A percentile compares a stretch with the other conserved stretches of the same genome.
Conservation (phyloP, 2,113 vertebrate species). For the Callopanchax toddi region DNA sequence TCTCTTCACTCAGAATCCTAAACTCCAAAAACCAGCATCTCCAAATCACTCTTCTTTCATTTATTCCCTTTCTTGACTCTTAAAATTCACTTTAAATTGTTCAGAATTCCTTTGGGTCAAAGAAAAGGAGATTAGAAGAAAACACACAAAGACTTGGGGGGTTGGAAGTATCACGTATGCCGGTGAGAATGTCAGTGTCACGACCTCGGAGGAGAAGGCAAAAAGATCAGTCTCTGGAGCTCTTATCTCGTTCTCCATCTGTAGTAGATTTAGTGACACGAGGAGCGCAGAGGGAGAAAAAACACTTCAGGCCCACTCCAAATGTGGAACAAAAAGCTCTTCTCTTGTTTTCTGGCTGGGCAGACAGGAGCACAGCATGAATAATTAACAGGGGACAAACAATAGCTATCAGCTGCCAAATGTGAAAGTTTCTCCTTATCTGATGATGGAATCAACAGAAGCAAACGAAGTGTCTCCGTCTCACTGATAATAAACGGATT, state of each 20-base stretch:
- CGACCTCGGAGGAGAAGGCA: slow-evolving; percentile 73
- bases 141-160: slow-evolving; percentile 38
- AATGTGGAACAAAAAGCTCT: slow-evolving; percentile 56
- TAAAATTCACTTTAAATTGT: slow-evolving; percentile 38
- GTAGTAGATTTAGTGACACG: slow-evolving; percentile 75
- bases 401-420: slow-evolving; percentile 43
- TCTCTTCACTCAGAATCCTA: slow-evolving; percentile 30
- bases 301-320: slow-evolving; percentile 61
- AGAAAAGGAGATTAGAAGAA: slow-evolving; percentile 43
- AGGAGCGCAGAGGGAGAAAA: slow-evolving; percentile 66
- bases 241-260: slow-evolving; percentile 79
- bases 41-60: neutral
- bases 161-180: slow-evolving; percentile 70
- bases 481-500: slow-evolving; percentile 1
- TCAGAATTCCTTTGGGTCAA: slow-evolving; percentile 19
- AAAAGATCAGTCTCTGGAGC: slow-evolving; percentile 67
- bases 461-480: slow-evolving; percentile 4
- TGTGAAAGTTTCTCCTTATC: slow-evolving; percentile 39
- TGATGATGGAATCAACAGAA: slow-evolving; percentile 29
- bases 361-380: slow-evolving; percentile 50
- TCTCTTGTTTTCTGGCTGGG: slow-evolving; percentile 58
- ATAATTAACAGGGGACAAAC: slow-evolving; percentile 68
- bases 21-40: slow-evolving; percentile 13
- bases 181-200: slow-evolving; percentile 80
- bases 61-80: slow-evolving; percentile 9